Conservation (phyloP, 2,797 vertebrate genomes). For the Schizopygopsis pylzovi region DNA sequence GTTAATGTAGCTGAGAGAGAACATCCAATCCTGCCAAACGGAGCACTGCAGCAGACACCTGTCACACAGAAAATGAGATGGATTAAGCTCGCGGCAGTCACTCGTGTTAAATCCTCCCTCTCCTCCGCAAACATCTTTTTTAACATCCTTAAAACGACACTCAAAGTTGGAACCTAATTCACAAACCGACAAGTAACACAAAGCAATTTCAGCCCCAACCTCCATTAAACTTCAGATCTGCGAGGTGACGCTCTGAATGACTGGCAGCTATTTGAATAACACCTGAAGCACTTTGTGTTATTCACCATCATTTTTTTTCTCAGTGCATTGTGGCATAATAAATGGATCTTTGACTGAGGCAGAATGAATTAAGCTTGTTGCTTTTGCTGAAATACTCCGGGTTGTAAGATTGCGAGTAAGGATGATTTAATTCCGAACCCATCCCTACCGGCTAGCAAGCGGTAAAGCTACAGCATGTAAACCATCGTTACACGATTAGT, state of each 20-base stretch:
- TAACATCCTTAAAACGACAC: slow-evolving; percentile 29
- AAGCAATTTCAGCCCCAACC: slow-evolving; percentile 25
- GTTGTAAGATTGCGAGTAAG: neutral
- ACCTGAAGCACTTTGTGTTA: slow-evolving; percentile 28
- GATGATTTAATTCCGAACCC: slow-evolving; percentile 1
- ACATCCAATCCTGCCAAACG: slow-evolving; percentile 99
- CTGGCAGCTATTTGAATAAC: slow-evolving; percentile 36
- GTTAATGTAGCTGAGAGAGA: slow-evolving; percentile 95
- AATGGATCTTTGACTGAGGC: slow-evolving; percentile 28
- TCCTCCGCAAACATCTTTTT: slow-evolving; percentile 32
- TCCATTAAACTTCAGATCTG: slow-evolving; percentile 30
- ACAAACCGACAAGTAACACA: slow-evolving; percentile 29
- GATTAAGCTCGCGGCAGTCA: slow-evolving; percentile 14
- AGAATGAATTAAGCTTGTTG: neutral
- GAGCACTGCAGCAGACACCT: slow-evolving; percentile 98
- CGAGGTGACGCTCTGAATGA: slow-evolving; percentile 27
- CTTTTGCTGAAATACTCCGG: neutral
- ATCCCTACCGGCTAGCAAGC: neutral
- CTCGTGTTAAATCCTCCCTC: neutral
- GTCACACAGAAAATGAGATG: slow-evolving; percentile 23
- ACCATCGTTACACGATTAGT: neutral
- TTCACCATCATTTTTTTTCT: neutral
- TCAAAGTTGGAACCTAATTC: no score
- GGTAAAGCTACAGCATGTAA: neutral
- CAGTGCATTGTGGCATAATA: slow-evolving; percentile 35